Evolutionary conservation across 2,888 invertebrate genomes (phyloP), one percentile per base, ranked within the genome.

Genomic region (Eupithecia subumbrata): DNA sequence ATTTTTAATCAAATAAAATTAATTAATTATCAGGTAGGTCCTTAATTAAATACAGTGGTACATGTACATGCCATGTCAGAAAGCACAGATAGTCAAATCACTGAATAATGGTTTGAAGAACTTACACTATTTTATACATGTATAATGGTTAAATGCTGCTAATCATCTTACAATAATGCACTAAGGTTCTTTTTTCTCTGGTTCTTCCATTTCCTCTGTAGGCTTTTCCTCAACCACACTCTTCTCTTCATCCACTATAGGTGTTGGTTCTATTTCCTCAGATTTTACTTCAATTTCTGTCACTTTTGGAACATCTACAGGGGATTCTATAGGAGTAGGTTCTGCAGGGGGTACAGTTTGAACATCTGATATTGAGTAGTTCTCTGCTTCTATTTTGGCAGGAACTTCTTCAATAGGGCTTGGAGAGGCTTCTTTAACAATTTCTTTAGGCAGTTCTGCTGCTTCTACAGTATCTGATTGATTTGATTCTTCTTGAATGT

Each of bases 311-410:
- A n/a, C n/a, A 69, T 63, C 60, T 18, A 43, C 63, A 43, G 63
- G 14, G 14, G 25, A 25, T 43, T 63, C 63, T 43, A 30, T 43
- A 18, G 68, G 40, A 11, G 25, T 12, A 3, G 43, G 40, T 63
- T 37, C 78, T 72, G 85, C 83, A 22, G 90, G 87, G 80, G 93
- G 80, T 80, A 92, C 92, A 16, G 93, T 92, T 74, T 91, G 91
- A 3, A 94, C 92, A 89, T 93, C 94, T 80, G 92, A 89, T 82
- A 94, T 92, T 73, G 92, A 91, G 81, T 93, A 92, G 76, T 92
- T 90, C 74, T 93, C 94, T 37, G 90, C 84, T 80, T 93, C 85
- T 64, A 85, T 81, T 81, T 87, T 87, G 40, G 84, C 79, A 52
- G 83, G 77, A 64, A 80, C 77, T 82, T 84, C 72, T 83, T 83